Conservation (phyloP, 2,888 invertebrate genomes). For the Athrips mouffetella region DNA sequence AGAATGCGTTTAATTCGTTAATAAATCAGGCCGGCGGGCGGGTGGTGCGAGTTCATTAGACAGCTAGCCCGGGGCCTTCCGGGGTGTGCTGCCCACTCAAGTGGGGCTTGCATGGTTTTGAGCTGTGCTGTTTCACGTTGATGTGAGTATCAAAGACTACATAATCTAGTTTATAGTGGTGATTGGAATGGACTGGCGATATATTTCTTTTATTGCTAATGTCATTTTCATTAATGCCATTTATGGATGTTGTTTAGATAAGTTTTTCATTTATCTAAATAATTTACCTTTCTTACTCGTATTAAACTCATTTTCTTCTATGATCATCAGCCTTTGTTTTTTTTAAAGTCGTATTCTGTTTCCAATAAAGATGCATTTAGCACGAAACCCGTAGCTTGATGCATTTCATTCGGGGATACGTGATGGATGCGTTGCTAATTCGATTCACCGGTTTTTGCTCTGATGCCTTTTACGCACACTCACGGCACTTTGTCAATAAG, state of each 20-base stretch:
- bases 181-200: no score
- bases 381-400: constrained; percentile 48
- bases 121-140: neutral
- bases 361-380: no score
- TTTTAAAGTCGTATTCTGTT: no score
- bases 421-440: constrained; percentile 55
- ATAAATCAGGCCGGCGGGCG: constrained; percentile 75
- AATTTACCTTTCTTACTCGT: no score
- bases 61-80: constrained; percentile 72
- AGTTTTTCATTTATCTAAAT: no score
- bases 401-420: constrained; percentile 61
- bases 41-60: constrained; percentile 74
- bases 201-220: no score
- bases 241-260: no score
- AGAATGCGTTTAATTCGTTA: constrained; percentile 78
- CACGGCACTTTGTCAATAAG: constrained; percentile 4
- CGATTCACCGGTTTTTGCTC: constrained; percentile 32
- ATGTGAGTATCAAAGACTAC: neutral
- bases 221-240: no score
- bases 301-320: no score
- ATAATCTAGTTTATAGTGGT: no score
- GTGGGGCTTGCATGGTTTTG: neutral
- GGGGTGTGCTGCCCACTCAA: constrained; percentile 62
- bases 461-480: constrained; percentile 1
- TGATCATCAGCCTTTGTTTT: no score